A percentile compares a stretch with the other conserved stretches of the same genome.
phyloP scores from a whole-genome alignment of 2,113 vertebrate species.

The Gymnocephalus cernua region DNA sequence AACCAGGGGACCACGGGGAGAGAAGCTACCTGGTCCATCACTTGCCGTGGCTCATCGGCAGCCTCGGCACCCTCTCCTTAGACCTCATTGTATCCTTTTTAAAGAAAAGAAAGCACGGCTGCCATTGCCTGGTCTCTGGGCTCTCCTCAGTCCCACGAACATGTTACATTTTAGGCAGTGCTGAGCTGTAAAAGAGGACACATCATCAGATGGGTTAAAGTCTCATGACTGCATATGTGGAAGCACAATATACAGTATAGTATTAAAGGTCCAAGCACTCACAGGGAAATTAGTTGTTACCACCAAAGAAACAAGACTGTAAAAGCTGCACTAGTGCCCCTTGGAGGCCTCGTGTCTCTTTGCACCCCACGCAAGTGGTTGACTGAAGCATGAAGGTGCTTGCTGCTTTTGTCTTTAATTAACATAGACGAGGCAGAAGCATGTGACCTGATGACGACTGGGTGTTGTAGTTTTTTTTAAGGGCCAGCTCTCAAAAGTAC shows the following conservation, averaged over 20 bases:
- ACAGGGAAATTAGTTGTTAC: neutral
- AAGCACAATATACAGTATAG: neutral
- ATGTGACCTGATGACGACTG: neutral
- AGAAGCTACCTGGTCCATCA: conserved; percentile 91
- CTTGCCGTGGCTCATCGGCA: conserved; percentile 96
- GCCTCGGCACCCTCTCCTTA: conserved; percentile 91
- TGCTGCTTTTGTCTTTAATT: neutral
- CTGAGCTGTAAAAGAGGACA: neutral
- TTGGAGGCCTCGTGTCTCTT: neutral
- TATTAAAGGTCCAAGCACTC: conserved; percentile 24
- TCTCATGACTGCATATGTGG: conserved; percentile 27
- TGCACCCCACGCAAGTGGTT: neutral
- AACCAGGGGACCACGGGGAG: conserved; percentile 82
- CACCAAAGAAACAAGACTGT: neutral
- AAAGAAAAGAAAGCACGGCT: neutral
- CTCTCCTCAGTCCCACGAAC: conserved; percentile 12
- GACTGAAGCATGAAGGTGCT: neutral
- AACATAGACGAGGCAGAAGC: neutral
- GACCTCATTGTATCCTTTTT: conserved; percentile 90
- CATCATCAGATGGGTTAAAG: conserved; percentile 10
- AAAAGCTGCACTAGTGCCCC: neutral
- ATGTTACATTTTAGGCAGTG: conserved; percentile 45
- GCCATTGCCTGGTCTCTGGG: neutral
- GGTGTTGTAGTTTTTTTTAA: neutral
- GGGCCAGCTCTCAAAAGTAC: neutral